These are phyloP conservation scores for Amphimedon queenslandica DNA, from an alignment of 37 sponge, comb jelly and placozoan species.

Conservation along the genomic window DNA sequence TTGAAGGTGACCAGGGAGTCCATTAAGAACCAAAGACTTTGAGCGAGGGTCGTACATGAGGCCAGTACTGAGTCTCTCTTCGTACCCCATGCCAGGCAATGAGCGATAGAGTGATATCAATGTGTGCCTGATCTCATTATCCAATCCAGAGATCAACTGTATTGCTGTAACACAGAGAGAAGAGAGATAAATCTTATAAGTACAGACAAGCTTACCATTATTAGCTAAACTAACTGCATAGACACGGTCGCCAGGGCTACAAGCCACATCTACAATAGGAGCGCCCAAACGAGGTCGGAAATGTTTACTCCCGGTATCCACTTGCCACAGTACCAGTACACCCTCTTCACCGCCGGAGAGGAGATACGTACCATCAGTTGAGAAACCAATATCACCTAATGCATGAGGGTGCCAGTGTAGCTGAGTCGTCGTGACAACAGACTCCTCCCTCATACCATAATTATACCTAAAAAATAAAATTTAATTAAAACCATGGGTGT, in stretches of 20 bases:
- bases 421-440: conserved; percentile 32
- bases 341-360: conserved; percentile 90
- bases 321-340: conserved; percentile 90
- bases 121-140: conserved; percentile 35
- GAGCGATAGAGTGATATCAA: conserved; percentile 48
- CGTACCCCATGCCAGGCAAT: background rate
- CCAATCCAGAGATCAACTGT: conserved; percentile 54
- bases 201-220: conserved; percentile 43
- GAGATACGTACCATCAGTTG: conserved; percentile 80
- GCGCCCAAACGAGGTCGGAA: conserved; percentile 81
- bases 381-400: conserved; percentile 68
- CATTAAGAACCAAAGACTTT: conserved; percentile 51
- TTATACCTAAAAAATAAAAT: conserved; percentile 56
- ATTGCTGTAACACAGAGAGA: conserved; percentile 24
- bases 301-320: conserved; percentile 52
- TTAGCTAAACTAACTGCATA: conserved; percentile 60
- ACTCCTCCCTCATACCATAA: conserved; percentile 2
- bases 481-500: no score
- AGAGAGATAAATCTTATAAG: background rate
- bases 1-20: conserved; percentile 81
- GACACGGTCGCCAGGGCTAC: conserved; percentile 42
- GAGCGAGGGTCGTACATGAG: conserved; percentile 45
- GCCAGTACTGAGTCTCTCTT: conserved; percentile 37
- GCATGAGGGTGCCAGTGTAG: conserved; percentile 94
- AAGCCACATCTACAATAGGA: conserved; percentile 49